These are phyloP conservation scores for Nebria brevicollis DNA, from an alignment of 2,888 invertebrate species.

Conservation along the genomic window DNA sequence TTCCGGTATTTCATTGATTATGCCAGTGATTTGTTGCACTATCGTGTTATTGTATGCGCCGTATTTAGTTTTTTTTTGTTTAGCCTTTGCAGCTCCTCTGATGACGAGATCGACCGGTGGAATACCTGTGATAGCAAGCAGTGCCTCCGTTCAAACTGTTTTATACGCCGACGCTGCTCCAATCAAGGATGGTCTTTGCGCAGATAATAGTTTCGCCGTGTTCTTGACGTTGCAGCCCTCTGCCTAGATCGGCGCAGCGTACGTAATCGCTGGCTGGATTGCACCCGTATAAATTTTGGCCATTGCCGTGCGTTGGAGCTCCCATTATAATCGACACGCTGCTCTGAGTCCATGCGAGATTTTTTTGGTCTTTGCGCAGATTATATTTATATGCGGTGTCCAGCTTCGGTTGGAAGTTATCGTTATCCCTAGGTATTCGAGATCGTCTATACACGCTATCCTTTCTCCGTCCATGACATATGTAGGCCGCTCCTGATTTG, in stretches of 20 bases:
- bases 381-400: conserved; percentile 9
- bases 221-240: conserved; percentile 10
- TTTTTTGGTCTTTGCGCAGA: conserved; percentile 8
- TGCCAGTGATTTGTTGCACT: too few relatives aligned
- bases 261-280: conserved; percentile 37
- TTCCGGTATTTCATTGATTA: neutral
- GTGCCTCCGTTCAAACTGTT: too few relatives aligned
- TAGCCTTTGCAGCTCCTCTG: neutral
- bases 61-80: neutral
- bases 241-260: conserved; percentile 41
- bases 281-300: conserved; percentile 37
- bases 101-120: neutral
- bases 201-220: conserved; percentile 6
- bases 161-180: neutral
- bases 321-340: conserved; percentile 31
- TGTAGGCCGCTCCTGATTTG: conserved; percentile 35
- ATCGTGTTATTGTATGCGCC: neutral
- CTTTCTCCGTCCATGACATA: conserved; percentile 24
- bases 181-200: conserved; percentile 10
- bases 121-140: too few relatives aligned
- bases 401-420: conserved; percentile 31
- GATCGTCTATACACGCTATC: conserved; percentile 31
- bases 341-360: conserved; percentile 28
- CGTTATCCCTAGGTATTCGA: conserved; percentile 35
- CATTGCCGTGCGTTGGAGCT: conserved; percentile 18